A percentile compares a stretch with the other conserved stretches of the same genome.
Conservation (phyloP, 2,797 vertebrate genomes). For the Myiotriccus ornatus region DNA sequence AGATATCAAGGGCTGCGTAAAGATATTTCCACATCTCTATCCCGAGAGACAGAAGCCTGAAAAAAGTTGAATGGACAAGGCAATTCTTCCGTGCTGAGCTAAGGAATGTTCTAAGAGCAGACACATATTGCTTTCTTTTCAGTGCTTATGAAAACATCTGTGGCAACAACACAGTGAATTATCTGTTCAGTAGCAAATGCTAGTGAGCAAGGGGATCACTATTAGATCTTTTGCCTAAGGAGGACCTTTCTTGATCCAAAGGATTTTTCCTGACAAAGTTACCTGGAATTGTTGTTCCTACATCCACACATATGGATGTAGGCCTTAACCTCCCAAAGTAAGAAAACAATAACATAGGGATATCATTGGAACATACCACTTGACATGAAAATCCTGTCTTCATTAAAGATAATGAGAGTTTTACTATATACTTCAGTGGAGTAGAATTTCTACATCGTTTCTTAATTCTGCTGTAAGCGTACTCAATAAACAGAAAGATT, state of each 20-base stretch:
- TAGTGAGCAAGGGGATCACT: not conserved
- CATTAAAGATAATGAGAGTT: not conserved
- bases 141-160: not conserved
- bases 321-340: not conserved
- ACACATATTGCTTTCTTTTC: not conserved
- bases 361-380: fast-evolving
- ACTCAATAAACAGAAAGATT: not conserved
- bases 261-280: not conserved
- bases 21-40: not conserved
- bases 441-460: not conserved
- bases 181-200: not conserved
- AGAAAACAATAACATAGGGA: not conserved
- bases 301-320: fast-evolving
- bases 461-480: not conserved
- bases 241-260: not conserved
- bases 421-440: not conserved
- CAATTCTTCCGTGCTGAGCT: not conserved
- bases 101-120: not conserved
- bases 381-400: not conserved
- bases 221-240: not conserved
- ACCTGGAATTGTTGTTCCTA: not conserved
- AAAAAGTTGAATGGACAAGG: not conserved
- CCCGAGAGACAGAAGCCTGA: not conserved
- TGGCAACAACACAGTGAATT: not conserved
- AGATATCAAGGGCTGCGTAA: not conserved